phyloP scores from a whole-genome alignment of 2,113 vertebrate genomes.

The Turnix velox region DNA sequence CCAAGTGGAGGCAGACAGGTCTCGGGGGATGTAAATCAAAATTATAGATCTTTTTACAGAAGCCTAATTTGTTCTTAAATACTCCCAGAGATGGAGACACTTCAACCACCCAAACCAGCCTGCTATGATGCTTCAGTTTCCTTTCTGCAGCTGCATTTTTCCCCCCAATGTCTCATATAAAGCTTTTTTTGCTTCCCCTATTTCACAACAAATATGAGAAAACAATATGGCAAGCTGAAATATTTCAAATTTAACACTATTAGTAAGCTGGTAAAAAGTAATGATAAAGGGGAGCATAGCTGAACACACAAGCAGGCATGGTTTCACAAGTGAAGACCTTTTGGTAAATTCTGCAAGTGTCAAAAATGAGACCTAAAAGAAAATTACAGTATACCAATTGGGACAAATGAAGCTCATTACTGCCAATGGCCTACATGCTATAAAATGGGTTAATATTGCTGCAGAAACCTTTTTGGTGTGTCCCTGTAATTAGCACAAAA shows the following conservation, averaged over 20 bases:
- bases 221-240: neutral
- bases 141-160: neutral
- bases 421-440: conserved; percentile 28
- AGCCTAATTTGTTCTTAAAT: neutral
- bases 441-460: conserved; percentile 19
- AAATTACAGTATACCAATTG: neutral
- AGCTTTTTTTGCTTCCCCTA: neutral
- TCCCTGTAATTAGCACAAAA: conserved; percentile 44
- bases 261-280: neutral
- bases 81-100: neutral
- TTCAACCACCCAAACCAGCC: neutral
- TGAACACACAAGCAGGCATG: neutral
- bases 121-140: neutral
- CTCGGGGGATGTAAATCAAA: neutral
- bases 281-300: neutral
- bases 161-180: neutral
- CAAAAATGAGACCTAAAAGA: conserved; percentile 6
- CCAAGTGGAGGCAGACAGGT: neutral
- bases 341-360: neutral
- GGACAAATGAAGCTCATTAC: conserved; percentile 22
- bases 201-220: neutral
- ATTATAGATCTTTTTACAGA: neutral
- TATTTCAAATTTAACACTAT: neutral
- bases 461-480: conserved; percentile 1
- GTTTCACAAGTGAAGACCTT: neutral